phyloP scores from a whole-genome alignment of 2,797 vertebrate genomes.

The Coendou prehensilis region DNA sequence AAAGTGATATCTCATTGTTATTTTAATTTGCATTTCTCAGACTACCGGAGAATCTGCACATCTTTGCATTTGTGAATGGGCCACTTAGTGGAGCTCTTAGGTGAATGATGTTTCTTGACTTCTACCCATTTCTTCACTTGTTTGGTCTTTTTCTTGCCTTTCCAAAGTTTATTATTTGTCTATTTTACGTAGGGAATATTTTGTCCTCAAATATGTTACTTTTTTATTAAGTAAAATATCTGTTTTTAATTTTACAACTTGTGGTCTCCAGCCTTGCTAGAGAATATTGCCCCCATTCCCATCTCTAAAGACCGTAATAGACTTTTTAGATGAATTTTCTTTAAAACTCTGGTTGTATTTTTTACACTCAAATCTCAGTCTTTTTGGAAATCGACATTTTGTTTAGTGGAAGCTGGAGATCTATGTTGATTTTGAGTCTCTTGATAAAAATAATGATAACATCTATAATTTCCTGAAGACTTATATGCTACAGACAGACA shows the following conservation, averaged over 20 bases:
- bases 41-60: background rate
- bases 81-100: background rate
- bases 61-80: slow-evolving; percentile 19
- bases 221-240: slow-evolving; percentile 2
- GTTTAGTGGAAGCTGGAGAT: background rate
- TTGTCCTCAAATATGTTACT: background rate
- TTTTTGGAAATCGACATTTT: background rate
- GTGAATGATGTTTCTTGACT: slow-evolving; percentile 3
- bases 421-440: background rate
- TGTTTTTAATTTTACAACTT: slow-evolving; percentile 21
- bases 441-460: background rate
- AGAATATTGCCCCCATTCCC: background rate
- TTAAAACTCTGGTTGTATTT: background rate
- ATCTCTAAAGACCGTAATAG: background rate
- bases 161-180: background rate
- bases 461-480: background rate
- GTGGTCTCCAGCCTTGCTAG: background rate
- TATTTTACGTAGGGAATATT: slow-evolving; percentile 26
- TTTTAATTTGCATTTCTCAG: slow-evolving; percentile 61
- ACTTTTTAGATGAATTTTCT: slow-evolving; percentile 24
- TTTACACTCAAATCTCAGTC: slow-evolving; percentile 49
- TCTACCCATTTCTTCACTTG: background rate
- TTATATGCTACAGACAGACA: background rate
- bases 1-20: slow-evolving; percentile 38
- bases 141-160: slow-evolving; percentile 35